Evolutionary conservation across 2,888 invertebrate genomes (phyloP).

Genomic region (Acrobasis consociella): DNA sequence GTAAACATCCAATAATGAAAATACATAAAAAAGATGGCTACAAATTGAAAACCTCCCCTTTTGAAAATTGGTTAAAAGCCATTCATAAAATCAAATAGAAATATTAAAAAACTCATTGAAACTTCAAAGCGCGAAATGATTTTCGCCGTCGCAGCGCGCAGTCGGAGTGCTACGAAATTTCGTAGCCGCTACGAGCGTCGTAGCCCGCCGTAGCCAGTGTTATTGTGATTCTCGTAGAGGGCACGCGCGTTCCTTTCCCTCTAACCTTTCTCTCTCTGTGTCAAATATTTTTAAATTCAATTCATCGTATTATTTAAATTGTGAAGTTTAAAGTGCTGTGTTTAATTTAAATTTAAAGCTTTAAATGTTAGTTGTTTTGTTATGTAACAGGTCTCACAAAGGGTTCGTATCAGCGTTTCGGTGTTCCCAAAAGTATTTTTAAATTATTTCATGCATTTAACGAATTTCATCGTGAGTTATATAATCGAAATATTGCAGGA

Average conservation of each 20-base stretch:
- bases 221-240: conserved; percentile 32
- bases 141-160: conserved; percentile 41
- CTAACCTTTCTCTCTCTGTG: conserved; percentile 29
- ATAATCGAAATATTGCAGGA: background rate
- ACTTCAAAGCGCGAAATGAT: conserved; percentile 4
- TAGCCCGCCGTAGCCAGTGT: conserved; percentile 37
- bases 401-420: conserved; percentile 21
- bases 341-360: conserved; percentile 25
- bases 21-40: too few species aligned
- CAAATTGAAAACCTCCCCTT: too few species aligned
- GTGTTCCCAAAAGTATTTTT: conserved; percentile 16
- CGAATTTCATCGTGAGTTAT: background rate
- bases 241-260: conserved; percentile 28
- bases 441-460: background rate
- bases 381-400: conserved; percentile 44
- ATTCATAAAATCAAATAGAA: background rate
- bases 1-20: too few species aligned
- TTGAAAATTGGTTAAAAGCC: conserved; percentile 10
- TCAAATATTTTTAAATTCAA: conserved; percentile 28
- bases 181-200: conserved; percentile 25
- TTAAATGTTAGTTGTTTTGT: conserved; percentile 31
- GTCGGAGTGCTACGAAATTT: conserved; percentile 33
- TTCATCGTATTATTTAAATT: conserved; percentile 17
- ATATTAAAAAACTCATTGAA: conserved; percentile 11
- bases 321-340: conserved; percentile 25